phyloP scores from a whole-genome alignment of 2,797 vertebrate genomes.

The Streptopelia turtur region DNA sequence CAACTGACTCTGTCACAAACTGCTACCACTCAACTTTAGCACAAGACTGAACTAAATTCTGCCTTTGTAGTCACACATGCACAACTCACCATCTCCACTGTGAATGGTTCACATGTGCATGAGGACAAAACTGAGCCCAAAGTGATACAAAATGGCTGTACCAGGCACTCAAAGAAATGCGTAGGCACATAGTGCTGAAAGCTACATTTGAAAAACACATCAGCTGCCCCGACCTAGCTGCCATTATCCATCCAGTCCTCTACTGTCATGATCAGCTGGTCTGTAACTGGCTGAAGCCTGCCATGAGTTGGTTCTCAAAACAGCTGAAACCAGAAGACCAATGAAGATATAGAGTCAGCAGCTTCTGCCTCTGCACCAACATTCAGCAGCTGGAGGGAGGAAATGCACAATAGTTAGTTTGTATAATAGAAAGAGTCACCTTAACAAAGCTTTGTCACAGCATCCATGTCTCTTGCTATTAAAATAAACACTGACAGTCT shows the following conservation, averaged over 20 bases:
- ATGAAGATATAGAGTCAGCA: neutral
- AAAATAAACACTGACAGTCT: neutral
- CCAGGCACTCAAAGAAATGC: neutral
- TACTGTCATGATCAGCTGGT: neutral
- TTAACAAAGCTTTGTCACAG: constrained; percentile 1
- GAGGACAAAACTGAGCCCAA: neutral
- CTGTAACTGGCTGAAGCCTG: neutral
- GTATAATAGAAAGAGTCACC: neutral
- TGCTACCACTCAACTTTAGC: neutral
- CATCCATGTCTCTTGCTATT: neutral
- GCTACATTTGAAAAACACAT: neutral
- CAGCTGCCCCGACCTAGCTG: neutral
- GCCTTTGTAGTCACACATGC: neutral
- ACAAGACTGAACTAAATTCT: neutral
- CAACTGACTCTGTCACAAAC: neutral
- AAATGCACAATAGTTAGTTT: neutral
- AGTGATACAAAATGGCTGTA: neutral
- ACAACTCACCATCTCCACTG: neutral
- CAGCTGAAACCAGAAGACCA: neutral
- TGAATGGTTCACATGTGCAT: neutral
- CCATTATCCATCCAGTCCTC: neutral
- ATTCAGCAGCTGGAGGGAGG: neutral
- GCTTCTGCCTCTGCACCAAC: neutral
- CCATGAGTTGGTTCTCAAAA: neutral
- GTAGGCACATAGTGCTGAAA: neutral